Evolutionary conservation across 2,888 invertebrate genomes (phyloP).

Genomic region (Metopia argyrocephala): DNA sequence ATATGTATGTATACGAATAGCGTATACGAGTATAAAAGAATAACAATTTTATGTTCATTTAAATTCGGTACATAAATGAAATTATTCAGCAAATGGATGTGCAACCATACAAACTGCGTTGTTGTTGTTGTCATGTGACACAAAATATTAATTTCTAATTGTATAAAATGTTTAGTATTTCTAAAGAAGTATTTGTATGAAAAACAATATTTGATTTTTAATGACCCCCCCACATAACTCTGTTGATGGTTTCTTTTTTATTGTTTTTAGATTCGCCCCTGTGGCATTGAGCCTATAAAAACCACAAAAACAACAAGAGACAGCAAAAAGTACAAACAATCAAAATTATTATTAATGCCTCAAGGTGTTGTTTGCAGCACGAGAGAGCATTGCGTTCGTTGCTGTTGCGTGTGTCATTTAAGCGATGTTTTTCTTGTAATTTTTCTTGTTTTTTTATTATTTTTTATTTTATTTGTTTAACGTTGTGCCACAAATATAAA

Average conservation of each 20-base stretch:
- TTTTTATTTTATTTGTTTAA: slow-evolving; percentile 62
- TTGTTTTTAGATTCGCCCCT: slow-evolving; percentile 59
- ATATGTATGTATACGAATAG: no score
- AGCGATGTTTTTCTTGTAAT: slow-evolving; percentile 5
- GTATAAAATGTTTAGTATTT: slow-evolving; percentile 72
- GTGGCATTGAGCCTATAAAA: slow-evolving; percentile 48
- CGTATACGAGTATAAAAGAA: no score
- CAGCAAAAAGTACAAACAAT: slow-evolving; percentile 38
- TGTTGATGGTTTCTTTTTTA: slow-evolving; percentile 37
- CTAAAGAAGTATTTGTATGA: slow-evolving; percentile 1
- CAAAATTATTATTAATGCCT: slow-evolving; percentile 55
- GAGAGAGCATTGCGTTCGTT: background rate
- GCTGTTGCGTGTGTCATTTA: slow-evolving; percentile 45
- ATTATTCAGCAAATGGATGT: background rate
- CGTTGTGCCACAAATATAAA: slow-evolving; percentile 74
- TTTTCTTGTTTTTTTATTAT: slow-evolving; percentile 47
- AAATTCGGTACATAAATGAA: slow-evolving; percentile 39
- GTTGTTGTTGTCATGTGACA: background rate
- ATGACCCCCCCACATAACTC: slow-evolving; percentile 15
- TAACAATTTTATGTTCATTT: slow-evolving; percentile 25
- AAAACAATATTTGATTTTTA: slow-evolving; percentile 54
- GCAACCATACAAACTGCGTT: background rate
- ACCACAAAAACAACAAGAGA: slow-evolving; percentile 7
- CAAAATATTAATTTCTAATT: slow-evolving; percentile 77
- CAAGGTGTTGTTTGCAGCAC: slow-evolving; percentile 47